Percentiles rank a stretch among this genome's conserved stretches.
Conservation (phyloP, 2,888 invertebrate genomes). For the Gortyna flavago region DNA sequence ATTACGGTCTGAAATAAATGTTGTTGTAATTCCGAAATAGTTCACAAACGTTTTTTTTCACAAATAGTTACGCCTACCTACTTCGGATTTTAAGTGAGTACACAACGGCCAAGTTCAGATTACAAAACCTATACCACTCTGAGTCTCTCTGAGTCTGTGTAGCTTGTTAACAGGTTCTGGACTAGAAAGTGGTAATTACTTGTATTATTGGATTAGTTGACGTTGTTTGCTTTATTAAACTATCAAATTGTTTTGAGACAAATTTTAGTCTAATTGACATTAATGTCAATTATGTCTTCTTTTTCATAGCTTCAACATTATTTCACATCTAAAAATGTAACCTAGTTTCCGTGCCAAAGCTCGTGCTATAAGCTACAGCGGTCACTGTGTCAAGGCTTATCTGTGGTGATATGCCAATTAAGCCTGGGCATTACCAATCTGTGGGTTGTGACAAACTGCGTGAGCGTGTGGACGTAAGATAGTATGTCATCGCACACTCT, state of each 20-base stretch:
- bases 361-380: not conserved
- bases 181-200: not conserved
- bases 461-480: not conserved
- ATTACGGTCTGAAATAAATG: not conserved
- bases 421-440: not conserved
- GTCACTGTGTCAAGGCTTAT: conserved; percentile 1
- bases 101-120: not conserved
- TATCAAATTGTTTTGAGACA: not conserved
- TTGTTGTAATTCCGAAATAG: not conserved
- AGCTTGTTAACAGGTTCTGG: not conserved
- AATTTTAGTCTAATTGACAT: no score
- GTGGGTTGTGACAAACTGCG: not conserved
- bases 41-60: not conserved
- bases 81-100: not conserved
- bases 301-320: not conserved
- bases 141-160: not conserved
- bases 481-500: not conserved
- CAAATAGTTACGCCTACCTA: not conserved
- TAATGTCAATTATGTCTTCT: not conserved
- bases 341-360: not conserved
- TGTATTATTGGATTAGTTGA: not conserved
- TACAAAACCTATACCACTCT: not conserved
- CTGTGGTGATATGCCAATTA: conserved; percentile 20
- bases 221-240: not conserved
- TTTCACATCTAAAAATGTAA: not conserved